Conservation (phyloP, 2,113 vertebrate species). For the Nesoenas mayeri region DNA sequence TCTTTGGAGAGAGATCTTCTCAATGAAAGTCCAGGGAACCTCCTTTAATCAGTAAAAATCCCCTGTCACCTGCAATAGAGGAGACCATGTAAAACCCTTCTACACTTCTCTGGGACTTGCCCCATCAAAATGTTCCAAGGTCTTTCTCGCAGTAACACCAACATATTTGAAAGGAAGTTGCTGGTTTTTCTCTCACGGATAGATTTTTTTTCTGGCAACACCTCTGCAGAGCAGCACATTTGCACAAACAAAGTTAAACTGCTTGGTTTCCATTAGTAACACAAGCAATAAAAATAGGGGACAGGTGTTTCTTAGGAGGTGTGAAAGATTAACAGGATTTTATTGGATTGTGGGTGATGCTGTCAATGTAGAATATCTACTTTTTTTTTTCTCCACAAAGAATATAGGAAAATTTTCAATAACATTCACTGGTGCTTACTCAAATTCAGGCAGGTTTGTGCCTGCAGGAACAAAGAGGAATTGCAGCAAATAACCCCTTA, state of each 20-base stretch:
- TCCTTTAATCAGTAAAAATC: not conserved
- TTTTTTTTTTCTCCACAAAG: not conserved
- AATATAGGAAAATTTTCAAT: slow-evolving; percentile 10
- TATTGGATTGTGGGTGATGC: slow-evolving; percentile 25
- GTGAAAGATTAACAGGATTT: slow-evolving; percentile 66
- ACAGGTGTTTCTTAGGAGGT: slow-evolving; percentile 64
- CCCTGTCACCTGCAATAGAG: not conserved
- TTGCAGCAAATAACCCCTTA: not conserved
- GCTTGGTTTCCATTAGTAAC: slow-evolving; percentile 64
- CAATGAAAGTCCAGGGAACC: not conserved
- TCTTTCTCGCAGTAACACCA: not conserved
- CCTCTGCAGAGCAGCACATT: not conserved
- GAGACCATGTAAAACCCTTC: not conserved
- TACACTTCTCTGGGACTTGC: not conserved
- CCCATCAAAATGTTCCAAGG: not conserved
- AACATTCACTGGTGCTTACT: not conserved
- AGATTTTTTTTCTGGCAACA: not conserved
- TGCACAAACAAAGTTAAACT: slow-evolving; percentile 50
- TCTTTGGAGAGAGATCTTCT: not conserved
- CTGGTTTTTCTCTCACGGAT: not conserved
- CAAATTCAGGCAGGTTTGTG: slow-evolving; percentile 18
- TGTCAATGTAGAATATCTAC: slow-evolving; percentile 26
- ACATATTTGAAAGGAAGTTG: not conserved
- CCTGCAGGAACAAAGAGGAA: slow-evolving; percentile 16
- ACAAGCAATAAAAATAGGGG: slow-evolving; percentile 14